Evolutionary conservation across 2,797 vertebrate species (phyloP), one percentile per base, ranked within the genome.

Genomic region (Pipistrellus pipistrellus): DNA sequence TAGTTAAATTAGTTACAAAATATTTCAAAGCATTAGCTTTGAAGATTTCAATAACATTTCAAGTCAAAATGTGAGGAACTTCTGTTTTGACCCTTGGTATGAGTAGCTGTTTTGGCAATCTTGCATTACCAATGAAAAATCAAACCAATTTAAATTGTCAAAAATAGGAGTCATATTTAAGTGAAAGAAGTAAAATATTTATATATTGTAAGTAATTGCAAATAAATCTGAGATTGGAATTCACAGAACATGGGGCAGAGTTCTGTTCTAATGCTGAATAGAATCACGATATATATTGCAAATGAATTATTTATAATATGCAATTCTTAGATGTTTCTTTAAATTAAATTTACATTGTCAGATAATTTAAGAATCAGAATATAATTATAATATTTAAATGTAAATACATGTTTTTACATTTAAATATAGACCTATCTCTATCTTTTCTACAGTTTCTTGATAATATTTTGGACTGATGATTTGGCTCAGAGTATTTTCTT

Each of bases 61-160:
- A 32, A n/a, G 2, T 75, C 1, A 92, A 90, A 82, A 80, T 83
- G 15, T 46, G 41, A 75, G 62, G 7, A 30, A 41, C 21, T 57
- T 51, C 75, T 18, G 10, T 92, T 83, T 68, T 90, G 57, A 64
- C 6, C 62, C 27, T 80, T 41, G 25, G 76, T 32, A 23, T 4
- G 4, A 85, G 9, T 55, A 62, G 8, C 1, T 46, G 48, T 78
- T 62, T 44, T 21, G 10, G 25, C 41, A 90, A 32, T 88, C 53
- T 83, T 89, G 15, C 0, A 13, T 81, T 95, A 94, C 51, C 95
- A 96, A 96, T 85, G 4, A 84, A 77, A 97, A 95, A 96, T 53
- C 55, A 78, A 82, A 6, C 2, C 57, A 77, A 85, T 44, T 57
- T 91, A 94, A 93, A 2, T n/a, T 71, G 48, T 41, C 10, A 51